A percentile compares a stretch with the other conserved stretches of the same genome.
Evolutionary conservation across 2,113 vertebrate species (phyloP).

Genomic region (Synchiropus splendidus): DNA sequence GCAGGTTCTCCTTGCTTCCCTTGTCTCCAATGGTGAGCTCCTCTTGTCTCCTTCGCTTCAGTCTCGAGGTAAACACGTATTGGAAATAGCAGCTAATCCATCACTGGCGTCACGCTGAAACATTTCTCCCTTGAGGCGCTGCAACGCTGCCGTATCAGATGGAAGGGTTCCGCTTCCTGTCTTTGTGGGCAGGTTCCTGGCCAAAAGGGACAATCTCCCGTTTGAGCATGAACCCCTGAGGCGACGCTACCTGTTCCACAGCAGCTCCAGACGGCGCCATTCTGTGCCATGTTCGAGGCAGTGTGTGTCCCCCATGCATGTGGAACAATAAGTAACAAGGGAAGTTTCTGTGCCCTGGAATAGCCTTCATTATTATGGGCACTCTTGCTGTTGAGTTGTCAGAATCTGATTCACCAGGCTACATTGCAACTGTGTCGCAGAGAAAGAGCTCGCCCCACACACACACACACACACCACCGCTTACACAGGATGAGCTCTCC

Average conservation of each 20-base stretch:
- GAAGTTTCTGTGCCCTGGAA: neutral
- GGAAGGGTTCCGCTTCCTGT: conserved; percentile 42
- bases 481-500: conserved; percentile 14
- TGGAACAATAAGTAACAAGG: neutral
- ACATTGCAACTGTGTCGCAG: conserved; percentile 1
- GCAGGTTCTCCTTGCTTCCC: conserved; percentile 23
- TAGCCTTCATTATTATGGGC: too few species aligned
- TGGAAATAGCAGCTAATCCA: conserved; percentile 46
- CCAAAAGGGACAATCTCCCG: conserved; percentile 25
- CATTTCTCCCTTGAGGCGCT: conserved; percentile 23
- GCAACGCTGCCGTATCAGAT: conserved; percentile 34
- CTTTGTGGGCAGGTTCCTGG: conserved; percentile 53
- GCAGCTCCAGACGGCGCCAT: conserved; percentile 31
- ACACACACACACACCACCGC: conserved; percentile 18
- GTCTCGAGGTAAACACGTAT: conserved; percentile 35
- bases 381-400: conserved; percentile 2
- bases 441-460: conserved; percentile 3
- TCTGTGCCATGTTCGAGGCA: conserved; percentile 11
- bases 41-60: neutral
- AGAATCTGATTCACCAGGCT: conserved; percentile 2
- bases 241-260: conserved; percentile 30
- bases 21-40: conserved; percentile 17
- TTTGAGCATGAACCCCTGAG: conserved; percentile 9
- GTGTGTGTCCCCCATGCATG: neutral
- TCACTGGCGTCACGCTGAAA: conserved; percentile 35